Conservation (phyloP, 2,113 vertebrate species). For the Labrus mixtus region DNA sequence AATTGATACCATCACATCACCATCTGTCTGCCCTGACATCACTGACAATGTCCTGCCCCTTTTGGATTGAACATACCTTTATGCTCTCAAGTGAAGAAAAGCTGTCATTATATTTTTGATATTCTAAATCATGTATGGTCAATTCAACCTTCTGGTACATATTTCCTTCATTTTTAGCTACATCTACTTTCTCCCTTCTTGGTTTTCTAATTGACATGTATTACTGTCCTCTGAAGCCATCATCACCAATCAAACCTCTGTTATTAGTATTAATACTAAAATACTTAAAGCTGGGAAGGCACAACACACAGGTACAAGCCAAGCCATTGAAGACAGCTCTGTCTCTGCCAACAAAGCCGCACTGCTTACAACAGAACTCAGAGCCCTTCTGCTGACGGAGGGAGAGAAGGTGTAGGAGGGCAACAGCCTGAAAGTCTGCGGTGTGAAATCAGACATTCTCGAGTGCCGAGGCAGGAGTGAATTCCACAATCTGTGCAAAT, state of each 20-base stretch:
- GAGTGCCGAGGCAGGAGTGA: slow-evolving; percentile 42
- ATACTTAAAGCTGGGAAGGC: slow-evolving; percentile 24
- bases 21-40: no score
- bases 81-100: background rate
- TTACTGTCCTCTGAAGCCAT: slow-evolving; percentile 10
- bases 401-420: slow-evolving; percentile 56
- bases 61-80: background rate
- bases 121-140: background rate
- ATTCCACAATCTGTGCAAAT: slow-evolving; percentile 74
- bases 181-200: background rate
- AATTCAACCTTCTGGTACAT: background rate
- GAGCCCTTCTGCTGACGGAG: slow-evolving; percentile 60
- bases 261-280: slow-evolving; percentile 27
- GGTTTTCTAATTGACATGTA: slow-evolving; percentile 1
- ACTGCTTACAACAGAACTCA: slow-evolving; percentile 22
- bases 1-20: no score
- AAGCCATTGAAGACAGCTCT: slow-evolving; percentile 44
- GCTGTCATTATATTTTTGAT: background rate
- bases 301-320: slow-evolving; percentile 9
- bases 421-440: slow-evolving; percentile 44
- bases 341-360: slow-evolving; percentile 52
- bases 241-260: slow-evolving; percentile 1
- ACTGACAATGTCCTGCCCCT: background rate
- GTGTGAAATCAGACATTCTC: slow-evolving; percentile 70
- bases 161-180: background rate